Percentiles rank a stretch among this genome's conserved stretches.
These are phyloP conservation scores for Setophaga coronata DNA, from an alignment of 2,113 vertebrate species.

Conservation along the genomic window DNA sequence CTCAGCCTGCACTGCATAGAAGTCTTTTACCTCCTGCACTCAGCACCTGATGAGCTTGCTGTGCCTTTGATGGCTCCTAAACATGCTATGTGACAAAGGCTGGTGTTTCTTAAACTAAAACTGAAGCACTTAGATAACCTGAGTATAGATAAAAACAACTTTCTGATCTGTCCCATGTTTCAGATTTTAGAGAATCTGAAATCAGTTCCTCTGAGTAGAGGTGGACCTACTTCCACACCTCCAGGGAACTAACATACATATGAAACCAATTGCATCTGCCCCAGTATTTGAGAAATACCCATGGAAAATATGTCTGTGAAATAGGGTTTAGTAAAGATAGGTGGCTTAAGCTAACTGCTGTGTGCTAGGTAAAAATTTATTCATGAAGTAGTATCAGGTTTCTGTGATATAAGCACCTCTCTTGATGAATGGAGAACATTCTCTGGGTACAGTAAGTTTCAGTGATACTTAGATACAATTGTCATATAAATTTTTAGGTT, in stretches of 20 bases:
- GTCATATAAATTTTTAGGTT: background rate
- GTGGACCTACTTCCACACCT: background rate
- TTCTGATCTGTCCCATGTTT: background rate
- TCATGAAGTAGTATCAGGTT: background rate
- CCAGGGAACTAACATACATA: background rate
- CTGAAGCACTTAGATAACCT: background rate
- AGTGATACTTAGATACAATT: background rate
- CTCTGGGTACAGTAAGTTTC: background rate
- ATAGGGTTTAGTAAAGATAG: background rate
- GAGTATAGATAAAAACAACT: background rate
- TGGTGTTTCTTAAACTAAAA: background rate
- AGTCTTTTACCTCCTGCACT: background rate
- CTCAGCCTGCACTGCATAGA: background rate
- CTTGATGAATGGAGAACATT: background rate
- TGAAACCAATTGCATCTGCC: background rate
- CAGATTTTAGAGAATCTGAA: background rate
- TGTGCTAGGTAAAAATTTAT: background rate
- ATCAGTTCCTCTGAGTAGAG: background rate
- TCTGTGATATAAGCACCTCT: background rate
- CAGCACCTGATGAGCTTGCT: background rate
- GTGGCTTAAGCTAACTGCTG: background rate
- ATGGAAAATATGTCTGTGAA: background rate
- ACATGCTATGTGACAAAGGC: background rate
- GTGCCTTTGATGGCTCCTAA: background rate
- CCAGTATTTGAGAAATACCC: background rate